These are phyloP conservation scores for Pogonophryne albipinna DNA, from an alignment of 2,797 vertebrate species.

Conservation along the genomic window DNA sequence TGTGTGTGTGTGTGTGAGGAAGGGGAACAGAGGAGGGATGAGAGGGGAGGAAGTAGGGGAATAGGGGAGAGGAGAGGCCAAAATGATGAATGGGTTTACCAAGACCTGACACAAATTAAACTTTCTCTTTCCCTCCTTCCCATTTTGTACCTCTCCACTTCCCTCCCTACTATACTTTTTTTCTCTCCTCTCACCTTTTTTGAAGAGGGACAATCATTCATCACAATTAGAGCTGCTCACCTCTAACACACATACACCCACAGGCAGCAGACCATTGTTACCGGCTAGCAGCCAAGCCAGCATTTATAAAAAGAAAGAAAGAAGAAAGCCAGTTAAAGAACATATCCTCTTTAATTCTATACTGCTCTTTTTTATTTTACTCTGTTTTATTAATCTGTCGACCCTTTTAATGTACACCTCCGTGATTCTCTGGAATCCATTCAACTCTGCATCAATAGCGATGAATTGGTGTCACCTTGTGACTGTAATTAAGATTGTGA, in stretches of 20 bases:
- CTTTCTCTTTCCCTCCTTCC: conserved; percentile 57
- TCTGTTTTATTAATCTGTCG: conserved; percentile 10
- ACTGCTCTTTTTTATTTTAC: conserved; percentile 1
- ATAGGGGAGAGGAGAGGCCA: conserved; percentile 35
- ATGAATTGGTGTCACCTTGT: conserved; percentile 80
- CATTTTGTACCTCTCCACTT: conserved; percentile 13
- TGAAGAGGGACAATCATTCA: conserved; percentile 69
- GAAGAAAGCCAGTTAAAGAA: conserved; percentile 14
- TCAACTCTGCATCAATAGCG: conserved; percentile 57
- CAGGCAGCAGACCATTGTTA: conserved; percentile 35
- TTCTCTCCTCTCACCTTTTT: conserved; percentile 43
- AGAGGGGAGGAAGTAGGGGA: conserved; percentile 33
- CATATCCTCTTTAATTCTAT: neutral
- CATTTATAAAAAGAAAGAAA: conserved; percentile 16
- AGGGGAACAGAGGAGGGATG: conserved; percentile 28
- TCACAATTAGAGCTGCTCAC: conserved; percentile 78
- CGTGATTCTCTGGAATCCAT: conserved; percentile 51
- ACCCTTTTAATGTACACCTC: conserved; percentile 1
- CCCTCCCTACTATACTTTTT: conserved; percentile 41
- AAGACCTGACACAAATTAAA: conserved; percentile 78
- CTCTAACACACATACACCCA: conserved; percentile 56
- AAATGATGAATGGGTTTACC: conserved; percentile 77
- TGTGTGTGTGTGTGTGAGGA: neutral
- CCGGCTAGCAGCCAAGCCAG: conserved; percentile 22
- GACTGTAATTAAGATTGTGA: conserved; percentile 79